These are phyloP conservation scores for Microctenopoma stevenorrisi DNA, from an alignment of 2,797 vertebrate species.

Conservation along the genomic window DNA sequence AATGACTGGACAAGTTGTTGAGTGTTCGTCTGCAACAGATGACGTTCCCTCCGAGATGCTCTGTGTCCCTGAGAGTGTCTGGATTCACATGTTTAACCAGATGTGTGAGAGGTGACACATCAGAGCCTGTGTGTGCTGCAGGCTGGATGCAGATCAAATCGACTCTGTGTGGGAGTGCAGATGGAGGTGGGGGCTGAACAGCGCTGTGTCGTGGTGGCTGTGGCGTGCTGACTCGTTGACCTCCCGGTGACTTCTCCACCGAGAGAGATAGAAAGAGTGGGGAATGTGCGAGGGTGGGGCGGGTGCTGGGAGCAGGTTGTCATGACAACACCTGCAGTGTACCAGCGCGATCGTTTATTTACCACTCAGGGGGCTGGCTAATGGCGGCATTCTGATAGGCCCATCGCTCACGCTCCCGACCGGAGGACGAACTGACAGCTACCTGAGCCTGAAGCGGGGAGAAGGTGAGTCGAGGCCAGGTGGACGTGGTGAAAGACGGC, in stretches of 20 bases:
- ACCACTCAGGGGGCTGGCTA: conserved; percentile 86
- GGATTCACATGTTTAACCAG: conserved; percentile 33
- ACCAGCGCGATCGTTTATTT: conserved; percentile 93
- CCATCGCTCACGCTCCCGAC: conserved; percentile 80
- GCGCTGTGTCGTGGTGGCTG: conserved; percentile 70
- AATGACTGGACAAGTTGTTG: conserved; percentile 20
- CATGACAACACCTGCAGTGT: conserved; percentile 94
- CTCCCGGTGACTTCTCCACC: conserved; percentile 91
- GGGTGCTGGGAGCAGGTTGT: conserved; percentile 82
- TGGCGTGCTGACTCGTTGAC: conserved; percentile 82
- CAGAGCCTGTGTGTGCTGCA: conserved; percentile 42
- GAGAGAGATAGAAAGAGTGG: conserved; percentile 74
- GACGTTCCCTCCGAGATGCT: conserved; percentile 1
- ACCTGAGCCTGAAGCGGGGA: conserved; percentile 74
- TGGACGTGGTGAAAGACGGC: conserved; percentile 35
- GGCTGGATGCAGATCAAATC: conserved; percentile 51
- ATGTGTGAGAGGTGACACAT: conserved; percentile 32
- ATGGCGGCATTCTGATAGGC: conserved; percentile 83
- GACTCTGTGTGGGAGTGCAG: conserved; percentile 9
- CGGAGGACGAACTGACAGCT: conserved; percentile 81
- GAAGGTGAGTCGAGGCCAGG: conserved; percentile 74
- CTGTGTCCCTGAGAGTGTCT: conserved; percentile 15
- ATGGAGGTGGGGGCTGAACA: conserved; percentile 61
- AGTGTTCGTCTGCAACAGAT: conserved; percentile 19
- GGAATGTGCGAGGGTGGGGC: conserved; percentile 84